Base-by-base conservation (phyloP, 2,888 invertebrate genomes). In the Steinernema carpocapsae region DNA sequence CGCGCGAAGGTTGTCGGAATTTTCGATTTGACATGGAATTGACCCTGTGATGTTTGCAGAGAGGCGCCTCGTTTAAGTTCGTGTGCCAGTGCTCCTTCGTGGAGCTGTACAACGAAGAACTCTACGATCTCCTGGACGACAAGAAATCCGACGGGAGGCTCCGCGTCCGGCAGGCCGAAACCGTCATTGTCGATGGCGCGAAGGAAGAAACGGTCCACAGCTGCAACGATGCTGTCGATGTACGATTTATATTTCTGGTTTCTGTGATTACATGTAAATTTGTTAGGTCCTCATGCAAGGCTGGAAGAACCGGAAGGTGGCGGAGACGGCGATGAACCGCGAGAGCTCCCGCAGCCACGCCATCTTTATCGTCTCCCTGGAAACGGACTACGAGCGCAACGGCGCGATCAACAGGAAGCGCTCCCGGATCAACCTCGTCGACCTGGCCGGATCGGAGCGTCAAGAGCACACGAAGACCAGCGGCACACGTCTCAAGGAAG, bases 321-420 rank as follows among this genome's bases (percentile, higher is more conserved):
- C 88, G 0, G 86, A 88, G 0, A 89, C 89, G 3, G 86, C 88
- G 17, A 89, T 89, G 89, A 89, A 89, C 81, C 80, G 87, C 51
- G 88, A 89, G 73, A 88, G 88, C 70, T 89, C 89, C 0, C 81
- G 89, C 26, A 88, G 88, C 26, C 89, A 89, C 81, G 89, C 89
- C 52, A 87, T 89, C 2, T 88, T 89, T 76, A 88, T 88, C 22
- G 75, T 89, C 12, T 82, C 83, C 52, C 70, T 78, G 24, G 32
- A 74, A 48, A 74, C 81, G 6, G 59, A 71, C 64, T 85, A 82
- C 72, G 84, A 85, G 71, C 85, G 84, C 22, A 87, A 85, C n/a
- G 77, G 73, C 10, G 79, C 88, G 12, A 84, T 85, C 56, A 87
- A 86, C 59, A 80, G 87, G 32, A 76, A 84, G 52, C 79, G 79